A percentile compares a stretch with the other conserved stretches of the same genome.
Conservation (phyloP, 2,797 vertebrate genomes). For the Scyliorhinus canicula region DNA sequence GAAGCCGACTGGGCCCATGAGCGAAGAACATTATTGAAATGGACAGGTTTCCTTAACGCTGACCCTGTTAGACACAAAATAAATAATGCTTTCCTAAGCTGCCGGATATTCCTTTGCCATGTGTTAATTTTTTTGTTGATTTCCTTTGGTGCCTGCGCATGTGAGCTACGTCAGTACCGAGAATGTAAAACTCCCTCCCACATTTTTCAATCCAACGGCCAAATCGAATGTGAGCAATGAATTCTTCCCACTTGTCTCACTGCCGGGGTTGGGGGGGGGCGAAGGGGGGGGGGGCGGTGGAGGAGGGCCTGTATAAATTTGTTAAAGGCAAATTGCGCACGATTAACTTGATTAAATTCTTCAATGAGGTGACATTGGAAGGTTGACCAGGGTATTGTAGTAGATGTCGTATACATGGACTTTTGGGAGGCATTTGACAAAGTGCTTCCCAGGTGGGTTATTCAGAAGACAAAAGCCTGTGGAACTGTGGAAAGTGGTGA, state of each 20-base stretch:
- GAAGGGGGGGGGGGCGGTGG: too few species aligned
- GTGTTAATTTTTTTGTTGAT: background rate
- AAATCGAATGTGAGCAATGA: background rate
- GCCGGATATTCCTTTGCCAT: background rate
- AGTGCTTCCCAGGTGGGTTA: background rate
- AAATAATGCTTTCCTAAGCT: background rate
- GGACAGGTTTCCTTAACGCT: background rate
- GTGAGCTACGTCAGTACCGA: background rate
- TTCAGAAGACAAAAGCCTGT: background rate
- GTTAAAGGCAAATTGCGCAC: background rate
- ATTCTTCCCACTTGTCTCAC: background rate
- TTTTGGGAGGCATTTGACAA: background rate
- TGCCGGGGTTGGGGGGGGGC: too few species aligned
- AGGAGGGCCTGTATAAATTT: too few species aligned
- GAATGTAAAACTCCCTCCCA: background rate
- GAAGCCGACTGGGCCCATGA: background rate
- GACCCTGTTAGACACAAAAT: background rate
- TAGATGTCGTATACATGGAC: background rate
- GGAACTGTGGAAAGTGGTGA: background rate
- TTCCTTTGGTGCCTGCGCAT: background rate
- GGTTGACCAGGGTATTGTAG: background rate
- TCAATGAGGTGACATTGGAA: background rate
- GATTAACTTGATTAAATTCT: background rate
- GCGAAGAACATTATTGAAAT: background rate
- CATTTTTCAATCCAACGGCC: background rate